Evolutionary conservation across 2,888 invertebrate genomes (phyloP), one percentile per base, ranked within the genome.

Genomic region (Heliconius sara): DNA sequence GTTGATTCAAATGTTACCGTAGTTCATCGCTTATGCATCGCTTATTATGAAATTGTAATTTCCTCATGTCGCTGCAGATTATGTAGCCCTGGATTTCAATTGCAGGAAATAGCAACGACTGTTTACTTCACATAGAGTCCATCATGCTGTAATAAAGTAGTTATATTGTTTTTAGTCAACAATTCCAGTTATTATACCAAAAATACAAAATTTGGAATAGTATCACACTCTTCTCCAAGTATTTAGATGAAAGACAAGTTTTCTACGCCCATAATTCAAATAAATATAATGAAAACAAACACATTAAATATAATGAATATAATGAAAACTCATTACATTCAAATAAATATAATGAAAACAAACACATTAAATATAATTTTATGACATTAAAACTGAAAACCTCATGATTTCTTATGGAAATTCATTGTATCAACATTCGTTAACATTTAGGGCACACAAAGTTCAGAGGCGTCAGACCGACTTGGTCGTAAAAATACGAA

Each of bases 401-500:
- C 47, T 47, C 47, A 70, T 75, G 30, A 79, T 75, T 68, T 30
- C 74, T 73, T 67, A 67, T 76, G 70, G 39, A 76, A 76, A 78
- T 78, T 72, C 67, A 63, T 57, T 73, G 39, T 73, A 75, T 77
- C 77, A 66, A 76, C 81, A 81, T 81, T 60, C 74, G 70, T 80
- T 80, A 78, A 65, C 78, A 81, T 79, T 80, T 79, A 75, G 72
- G 75, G 74, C 67, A 65, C 74, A 80, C 79, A 73, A 81, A 75
- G 65, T 78, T 79, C 76, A 73, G 71, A 77, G 77, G 79, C 76
- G 79, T 79, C 77, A 78, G 75, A 81, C 65, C 78, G 78, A 71
- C 27, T 71, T 77, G 79, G 60, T 84, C 83, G 81, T 83, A 83
- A 84, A 84, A 83, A 82, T 79, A 76, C 70, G 80, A 81, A 83